Percentiles rank a stretch among this genome's conserved stretches.
Conservation (phyloP, 2,888 invertebrate species). For the Clostera curtula region DNA sequence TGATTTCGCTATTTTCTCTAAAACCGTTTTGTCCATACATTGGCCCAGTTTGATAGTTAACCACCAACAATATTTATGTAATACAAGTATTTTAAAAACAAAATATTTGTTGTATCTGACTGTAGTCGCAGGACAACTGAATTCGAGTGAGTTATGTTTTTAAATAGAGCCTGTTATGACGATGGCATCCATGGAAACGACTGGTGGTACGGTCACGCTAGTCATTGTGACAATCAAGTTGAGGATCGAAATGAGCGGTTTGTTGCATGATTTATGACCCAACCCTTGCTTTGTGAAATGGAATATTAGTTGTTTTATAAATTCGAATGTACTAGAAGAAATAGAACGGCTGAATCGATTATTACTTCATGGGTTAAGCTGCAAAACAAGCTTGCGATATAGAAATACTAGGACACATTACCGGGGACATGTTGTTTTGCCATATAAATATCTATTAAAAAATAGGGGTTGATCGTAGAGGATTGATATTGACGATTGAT, state of each 20-base stretch:
- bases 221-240: slow-evolving; percentile 35
- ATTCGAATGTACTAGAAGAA: no score
- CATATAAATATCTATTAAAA: no score
- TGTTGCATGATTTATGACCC: slow-evolving; percentile 4
- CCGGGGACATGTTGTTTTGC: no score
- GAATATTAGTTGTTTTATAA: no score
- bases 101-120: slow-evolving; percentile 11
- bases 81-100: slow-evolving; percentile 2
- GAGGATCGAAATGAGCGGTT: slow-evolving; percentile 10
- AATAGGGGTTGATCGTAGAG: no score
- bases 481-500: no score
- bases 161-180: slow-evolving; percentile 43
- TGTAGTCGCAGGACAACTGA: slow-evolving; percentile 22
- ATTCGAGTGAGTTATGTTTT: slow-evolving; percentile 32
- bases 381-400: no score
- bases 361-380: no score
- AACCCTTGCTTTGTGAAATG: neutral
- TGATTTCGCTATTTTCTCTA: slow-evolving; percentile 49
- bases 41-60: slow-evolving; percentile 72
- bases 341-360: no score
- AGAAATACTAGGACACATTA: no score
- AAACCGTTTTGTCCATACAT: slow-evolving; percentile 76
- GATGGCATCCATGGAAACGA: slow-evolving; percentile 49
- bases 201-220: slow-evolving; percentile 25
- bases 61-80: slow-evolving; percentile 8